Base-by-base conservation (phyloP, 1,140 invertebrate species). In the Bombus ignitus region DNA sequence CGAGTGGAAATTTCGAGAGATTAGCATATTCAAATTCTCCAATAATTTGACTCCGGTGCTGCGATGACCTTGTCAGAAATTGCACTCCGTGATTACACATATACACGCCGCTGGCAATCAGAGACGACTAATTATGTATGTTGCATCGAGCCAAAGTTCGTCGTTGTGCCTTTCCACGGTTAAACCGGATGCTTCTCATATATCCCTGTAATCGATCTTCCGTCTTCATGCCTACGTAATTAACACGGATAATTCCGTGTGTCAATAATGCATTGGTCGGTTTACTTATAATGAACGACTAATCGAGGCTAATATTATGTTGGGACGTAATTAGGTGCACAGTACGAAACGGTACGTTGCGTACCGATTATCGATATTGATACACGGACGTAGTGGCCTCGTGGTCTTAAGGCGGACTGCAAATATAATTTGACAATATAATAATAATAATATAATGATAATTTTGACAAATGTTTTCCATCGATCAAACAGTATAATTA, bases 1-100 rank as follows among this genome's bases (percentile, higher is more conserved):
- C 59, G 28, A 62, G 9, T 62, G 59, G 59, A 32, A 39, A 28
- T 10, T 25, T 12, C 10, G 18, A 4, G 12, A 25, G 5, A 53
- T 35, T 12, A 37, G n/a, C 32, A 75, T 57, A 57, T 77, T 66
- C 59, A 66, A 42, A 87, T 87, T 74, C 68, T 35, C 66, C 59
- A 44, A 57, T 65, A 79, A 81, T 73, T 81, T 85, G 42, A 25
- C 32, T 78, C 42, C n/a, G 39, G 25, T 47, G 42, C 25, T 12
- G 3, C 25, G 35, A 53, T 25, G 28, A 79, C 37, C 37, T 32
- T 71, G 82, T 53, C 75, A 71, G 62, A 71, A 84, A 65, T 85
- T 81, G 71, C 53, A 85, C 84, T 87, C 70, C 75, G 79, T 74
- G 66, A 85, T 10, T 18, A 65, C 62, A 57, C 53, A 65, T 42